phyloP scores from a whole-genome alignment of 2,113 vertebrate species.

The Benitochromis conjunctus region DNA sequence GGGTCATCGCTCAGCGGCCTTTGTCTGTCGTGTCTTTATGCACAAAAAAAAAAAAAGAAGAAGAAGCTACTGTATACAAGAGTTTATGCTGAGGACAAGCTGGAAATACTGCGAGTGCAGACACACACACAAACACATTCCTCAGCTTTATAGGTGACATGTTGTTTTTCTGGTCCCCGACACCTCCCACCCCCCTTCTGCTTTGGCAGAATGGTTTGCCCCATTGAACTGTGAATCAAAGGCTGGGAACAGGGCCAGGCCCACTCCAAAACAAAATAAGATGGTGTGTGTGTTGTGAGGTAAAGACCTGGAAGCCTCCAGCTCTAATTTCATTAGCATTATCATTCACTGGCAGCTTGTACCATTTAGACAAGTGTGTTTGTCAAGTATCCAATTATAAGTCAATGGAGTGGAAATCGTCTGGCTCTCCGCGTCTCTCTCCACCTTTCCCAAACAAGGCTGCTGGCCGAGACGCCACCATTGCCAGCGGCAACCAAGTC shows the following conservation, averaged over 20 bases:
- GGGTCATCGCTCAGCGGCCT: conserved; percentile 44
- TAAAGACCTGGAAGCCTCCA: not conserved
- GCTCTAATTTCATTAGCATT: conserved; percentile 41
- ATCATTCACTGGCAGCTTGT: conserved; percentile 15
- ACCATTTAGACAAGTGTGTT: conserved; percentile 24
- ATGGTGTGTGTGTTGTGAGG: not conserved
- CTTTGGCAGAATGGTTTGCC: not conserved
- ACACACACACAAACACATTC: not conserved
- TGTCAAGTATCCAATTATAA: conserved; percentile 29
- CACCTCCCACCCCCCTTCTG: not conserved
- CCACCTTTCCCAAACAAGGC: conserved; percentile 16
- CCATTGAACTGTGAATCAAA: conserved; percentile 8
- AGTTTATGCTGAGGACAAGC: not conserved
- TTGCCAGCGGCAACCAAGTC: conserved; percentile 52
- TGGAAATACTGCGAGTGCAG: conserved; percentile 31
- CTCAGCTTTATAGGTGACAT: not conserved
- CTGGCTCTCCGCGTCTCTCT: accelerated
- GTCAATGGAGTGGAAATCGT: conserved; percentile 25
- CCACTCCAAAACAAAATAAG: conserved; percentile 19
- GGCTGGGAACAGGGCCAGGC: conserved; percentile 14
- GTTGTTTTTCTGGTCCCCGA: conserved; percentile 3
- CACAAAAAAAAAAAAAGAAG: not conserved
- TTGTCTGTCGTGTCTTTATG: conserved; percentile 35
- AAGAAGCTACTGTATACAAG: conserved; percentile 43
- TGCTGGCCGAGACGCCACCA: not conserved